These are phyloP conservation scores for Urechis unicinctus DNA, from an alignment of 2,888 invertebrate genomes.

Conservation along the genomic window DNA sequence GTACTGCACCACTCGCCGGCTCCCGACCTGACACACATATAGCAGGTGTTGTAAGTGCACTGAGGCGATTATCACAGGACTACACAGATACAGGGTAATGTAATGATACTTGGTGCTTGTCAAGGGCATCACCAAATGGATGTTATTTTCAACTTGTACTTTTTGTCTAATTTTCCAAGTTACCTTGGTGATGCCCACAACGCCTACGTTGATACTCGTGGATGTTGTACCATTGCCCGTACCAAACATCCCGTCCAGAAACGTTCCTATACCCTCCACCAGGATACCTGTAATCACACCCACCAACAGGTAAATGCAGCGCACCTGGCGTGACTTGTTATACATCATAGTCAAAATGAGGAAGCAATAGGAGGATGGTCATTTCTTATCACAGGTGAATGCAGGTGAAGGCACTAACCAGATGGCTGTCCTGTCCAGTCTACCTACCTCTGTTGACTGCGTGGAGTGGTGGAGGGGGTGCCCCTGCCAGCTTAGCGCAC, in stretches of 20 bases:
- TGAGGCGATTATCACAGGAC: neutral
- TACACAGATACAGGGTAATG: too few relatives aligned
- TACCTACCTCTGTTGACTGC: neutral
- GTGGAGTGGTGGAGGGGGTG: constrained; percentile 69
- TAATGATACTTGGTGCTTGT: too few relatives aligned
- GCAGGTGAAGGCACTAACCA: too few relatives aligned
- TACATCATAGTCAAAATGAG: too few relatives aligned
- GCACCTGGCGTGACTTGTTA: too few relatives aligned
- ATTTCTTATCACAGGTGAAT: neutral
- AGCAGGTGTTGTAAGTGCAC: too few relatives aligned
- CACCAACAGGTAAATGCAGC: neutral
- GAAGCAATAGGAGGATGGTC: neutral
- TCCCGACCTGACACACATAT: too few relatives aligned
- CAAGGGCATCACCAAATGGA: too few relatives aligned
- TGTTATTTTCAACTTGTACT: too few relatives aligned
- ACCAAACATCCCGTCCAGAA: constrained; percentile 77
- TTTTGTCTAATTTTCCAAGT: too few relatives aligned
- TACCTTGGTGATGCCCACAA: constrained; percentile 79
- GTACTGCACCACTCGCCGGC: constrained; percentile 48
- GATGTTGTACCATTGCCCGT: constrained; percentile 84
- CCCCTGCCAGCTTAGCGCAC: constrained; percentile 66
- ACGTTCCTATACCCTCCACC: constrained; percentile 75
- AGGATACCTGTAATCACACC: constrained; percentile 43
- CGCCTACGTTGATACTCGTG: constrained; percentile 84
- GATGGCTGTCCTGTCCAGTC: too few relatives aligned